These are phyloP conservation scores for Xiphophorus couchianus DNA, from an alignment of 2,113 vertebrate genomes.

Conservation along the genomic window DNA sequence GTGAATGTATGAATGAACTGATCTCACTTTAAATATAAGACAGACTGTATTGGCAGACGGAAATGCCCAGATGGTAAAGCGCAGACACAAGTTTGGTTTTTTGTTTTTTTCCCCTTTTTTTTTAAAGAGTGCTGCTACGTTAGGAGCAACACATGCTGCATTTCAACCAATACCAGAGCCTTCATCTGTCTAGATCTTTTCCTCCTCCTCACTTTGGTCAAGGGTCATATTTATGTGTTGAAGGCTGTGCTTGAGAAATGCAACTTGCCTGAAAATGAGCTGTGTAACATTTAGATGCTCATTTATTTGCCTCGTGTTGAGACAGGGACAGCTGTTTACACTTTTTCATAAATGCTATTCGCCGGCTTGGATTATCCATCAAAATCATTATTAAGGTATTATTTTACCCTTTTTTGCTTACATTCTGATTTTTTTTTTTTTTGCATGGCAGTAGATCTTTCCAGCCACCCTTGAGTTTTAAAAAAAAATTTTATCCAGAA, in stretches of 20 bases:
- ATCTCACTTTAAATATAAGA: conserved; percentile 29
- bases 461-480: not conserved
- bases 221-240: conserved; percentile 11
- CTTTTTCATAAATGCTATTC: conserved; percentile 14
- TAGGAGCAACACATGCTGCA: conserved; percentile 29
- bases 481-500: too few relatives aligned
- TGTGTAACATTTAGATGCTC: conserved; percentile 12
- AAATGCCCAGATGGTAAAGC: conserved; percentile 56
- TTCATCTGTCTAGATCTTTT: conserved; percentile 39
- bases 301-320: conserved; percentile 36
- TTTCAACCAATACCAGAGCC: conserved; percentile 18
- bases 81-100: conserved; percentile 6
- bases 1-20: conserved; percentile 3
- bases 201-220: conserved; percentile 18
- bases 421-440: not conserved
- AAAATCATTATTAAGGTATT: not conserved
- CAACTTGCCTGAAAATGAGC: conserved; percentile 26
- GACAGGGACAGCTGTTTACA: conserved; percentile 20
- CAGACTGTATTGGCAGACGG: conserved; percentile 44
- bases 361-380: conserved; percentile 15
- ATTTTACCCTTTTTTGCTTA: not conserved
- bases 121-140: conserved; percentile 29
- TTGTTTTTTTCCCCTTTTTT: too few relatives aligned
- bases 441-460: not conserved
- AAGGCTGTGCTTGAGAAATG: not conserved